Percentiles rank a stretch among this genome's conserved stretches.
Conservation (phyloP, 2,113 vertebrate genomes). For the Lophius piscatorius region DNA sequence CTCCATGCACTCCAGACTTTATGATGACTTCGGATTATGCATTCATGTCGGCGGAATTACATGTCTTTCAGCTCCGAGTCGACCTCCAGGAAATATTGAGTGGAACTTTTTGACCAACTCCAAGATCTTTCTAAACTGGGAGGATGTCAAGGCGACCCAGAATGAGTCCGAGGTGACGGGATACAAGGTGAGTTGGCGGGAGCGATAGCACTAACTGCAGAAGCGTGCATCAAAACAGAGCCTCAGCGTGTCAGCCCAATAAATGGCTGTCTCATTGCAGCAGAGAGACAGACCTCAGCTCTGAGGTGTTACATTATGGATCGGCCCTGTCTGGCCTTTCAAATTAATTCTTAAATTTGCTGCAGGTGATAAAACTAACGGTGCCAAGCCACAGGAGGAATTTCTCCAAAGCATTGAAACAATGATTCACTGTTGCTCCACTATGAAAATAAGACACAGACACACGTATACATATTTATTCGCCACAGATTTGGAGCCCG, state of each 20-base stretch:
- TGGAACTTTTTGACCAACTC: constrained; percentile 91
- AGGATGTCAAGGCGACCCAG: constrained; percentile 89
- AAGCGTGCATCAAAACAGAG: constrained; percentile 57
- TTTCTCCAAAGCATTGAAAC: constrained; percentile 4
- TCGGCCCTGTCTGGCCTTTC: constrained; percentile 65
- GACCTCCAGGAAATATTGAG: constrained; percentile 86
- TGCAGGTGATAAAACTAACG: constrained; percentile 66
- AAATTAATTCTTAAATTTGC: constrained; percentile 75
- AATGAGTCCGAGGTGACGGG: constrained; percentile 91
- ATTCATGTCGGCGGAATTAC: constrained; percentile 52
- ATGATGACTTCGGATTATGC: not conserved
- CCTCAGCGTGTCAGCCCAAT: constrained; percentile 51
- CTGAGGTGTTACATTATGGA: constrained; percentile 60
- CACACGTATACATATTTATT: not conserved
- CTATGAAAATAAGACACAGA: constrained; percentile 48
- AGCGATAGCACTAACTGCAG: constrained; percentile 32
- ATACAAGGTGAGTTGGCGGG: constrained; percentile 86
- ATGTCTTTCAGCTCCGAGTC: constrained; percentile 85
- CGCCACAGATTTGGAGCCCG: constrained; percentile 8
- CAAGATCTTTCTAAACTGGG: constrained; percentile 90
- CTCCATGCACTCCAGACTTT: not conserved
- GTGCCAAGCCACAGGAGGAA: constrained; percentile 19
- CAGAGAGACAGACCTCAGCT: constrained; percentile 58
- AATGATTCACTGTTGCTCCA: constrained; percentile 32
- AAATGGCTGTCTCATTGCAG: constrained; percentile 59